phyloP scores from a whole-genome alignment of 2,888 invertebrate genomes.

The Galeruca laticollis region DNA sequence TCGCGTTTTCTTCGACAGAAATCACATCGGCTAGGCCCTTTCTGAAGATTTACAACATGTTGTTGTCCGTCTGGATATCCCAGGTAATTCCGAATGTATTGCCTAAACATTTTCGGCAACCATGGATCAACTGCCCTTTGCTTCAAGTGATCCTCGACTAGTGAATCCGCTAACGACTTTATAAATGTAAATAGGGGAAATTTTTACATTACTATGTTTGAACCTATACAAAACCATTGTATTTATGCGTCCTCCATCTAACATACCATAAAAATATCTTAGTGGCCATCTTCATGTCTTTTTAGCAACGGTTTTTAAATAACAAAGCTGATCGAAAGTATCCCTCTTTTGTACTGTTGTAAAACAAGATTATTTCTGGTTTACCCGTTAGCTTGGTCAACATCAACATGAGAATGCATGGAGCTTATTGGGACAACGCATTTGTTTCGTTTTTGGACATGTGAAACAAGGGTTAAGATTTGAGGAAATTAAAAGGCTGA shows the following conservation, averaged over 20 bases:
- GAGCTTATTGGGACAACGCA: too few species aligned
- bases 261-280: slow-evolving; percentile 14
- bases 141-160: slow-evolving; percentile 25
- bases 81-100: slow-evolving; percentile 26
- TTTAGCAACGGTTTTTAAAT: slow-evolving; percentile 8
- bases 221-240: slow-evolving; percentile 17
- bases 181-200: slow-evolving; percentile 1
- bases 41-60: slow-evolving; percentile 11
- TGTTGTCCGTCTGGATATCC: slow-evolving; percentile 21
- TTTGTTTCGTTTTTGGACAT: too few species aligned
- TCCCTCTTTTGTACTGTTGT: too few species aligned
- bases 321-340: too few species aligned
- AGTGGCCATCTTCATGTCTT: slow-evolving; percentile 14
- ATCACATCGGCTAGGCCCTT: slow-evolving; percentile 13
- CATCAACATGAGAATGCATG: too few species aligned
- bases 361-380: too few species aligned
- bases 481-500: slow-evolving; percentile 8
- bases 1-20: too few species aligned
- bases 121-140: too few species aligned
- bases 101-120: slow-evolving; percentile 22
- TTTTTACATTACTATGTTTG: slow-evolving; percentile 1
- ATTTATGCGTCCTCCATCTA: slow-evolving; percentile 6
- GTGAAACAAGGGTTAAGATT: slow-evolving; percentile 7
- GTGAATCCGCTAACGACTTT: slow-evolving; percentile 15
- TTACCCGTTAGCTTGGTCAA: too few species aligned